A percentile compares a stretch with the other conserved stretches of the same genome.
These are phyloP conservation scores for Sycophaga agraensis DNA, from an alignment of 1,140 invertebrate species.

Conservation along the genomic window DNA sequence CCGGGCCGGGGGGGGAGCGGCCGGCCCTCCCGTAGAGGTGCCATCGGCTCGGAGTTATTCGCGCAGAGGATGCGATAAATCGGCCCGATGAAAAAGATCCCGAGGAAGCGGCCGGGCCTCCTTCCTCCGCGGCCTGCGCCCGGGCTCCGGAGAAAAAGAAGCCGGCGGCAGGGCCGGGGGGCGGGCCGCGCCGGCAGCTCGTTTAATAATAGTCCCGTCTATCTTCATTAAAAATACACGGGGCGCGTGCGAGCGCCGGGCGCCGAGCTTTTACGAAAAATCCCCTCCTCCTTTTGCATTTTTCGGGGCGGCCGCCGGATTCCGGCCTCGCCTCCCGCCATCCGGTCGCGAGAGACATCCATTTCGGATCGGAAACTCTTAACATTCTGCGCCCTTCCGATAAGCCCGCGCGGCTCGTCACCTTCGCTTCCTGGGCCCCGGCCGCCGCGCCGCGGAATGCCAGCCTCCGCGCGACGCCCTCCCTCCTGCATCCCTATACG, in stretches of 20 bases:
- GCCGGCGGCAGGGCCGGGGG: too few relatives aligned
- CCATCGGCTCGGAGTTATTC: background rate
- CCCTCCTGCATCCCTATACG: too few relatives aligned
- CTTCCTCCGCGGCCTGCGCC: too few relatives aligned
- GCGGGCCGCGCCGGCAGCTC: background rate
- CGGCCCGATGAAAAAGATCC: conserved; percentile 25
- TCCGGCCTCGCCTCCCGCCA: background rate
- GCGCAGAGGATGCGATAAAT: conserved; percentile 29
- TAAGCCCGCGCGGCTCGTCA: background rate
- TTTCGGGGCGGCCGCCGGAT: conserved; percentile 16
- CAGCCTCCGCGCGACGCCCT: background rate
- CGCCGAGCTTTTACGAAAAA: conserved; percentile 25
- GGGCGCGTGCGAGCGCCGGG: background rate
- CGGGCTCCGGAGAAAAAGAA: too few relatives aligned
- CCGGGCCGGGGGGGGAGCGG: too few relatives aligned
- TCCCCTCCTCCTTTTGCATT: conserved; percentile 24
- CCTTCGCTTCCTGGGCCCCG: too few relatives aligned
- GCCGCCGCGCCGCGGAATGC: too few relatives aligned
- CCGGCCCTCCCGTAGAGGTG: background rate
- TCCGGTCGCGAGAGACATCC: background rate
- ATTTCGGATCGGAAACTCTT: conserved; percentile 25
- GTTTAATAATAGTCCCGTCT: conserved; percentile 31
- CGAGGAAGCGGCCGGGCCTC: too few relatives aligned
- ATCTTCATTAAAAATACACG: conserved; percentile 31
- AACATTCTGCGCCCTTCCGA: conserved; percentile 16